Conservation (phyloP, 2,888 invertebrate genomes). For the Melanostoma scalare region DNA sequence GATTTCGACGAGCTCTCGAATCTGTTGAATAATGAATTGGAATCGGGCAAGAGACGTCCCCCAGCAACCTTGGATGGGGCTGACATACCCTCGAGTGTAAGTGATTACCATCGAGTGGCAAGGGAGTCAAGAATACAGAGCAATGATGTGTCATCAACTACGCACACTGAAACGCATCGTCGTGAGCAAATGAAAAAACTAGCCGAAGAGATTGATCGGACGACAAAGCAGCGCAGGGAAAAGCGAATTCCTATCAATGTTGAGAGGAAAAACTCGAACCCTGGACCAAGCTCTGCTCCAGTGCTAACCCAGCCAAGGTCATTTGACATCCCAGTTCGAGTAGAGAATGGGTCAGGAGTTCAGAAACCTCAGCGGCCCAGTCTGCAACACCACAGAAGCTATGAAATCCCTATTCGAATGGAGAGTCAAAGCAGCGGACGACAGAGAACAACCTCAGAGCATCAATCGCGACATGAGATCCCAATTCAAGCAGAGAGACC, state of each 20-base stretch:
- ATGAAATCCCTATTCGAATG: constrained; percentile 46
- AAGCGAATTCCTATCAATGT: constrained; percentile 49
- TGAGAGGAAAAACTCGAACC: constrained; percentile 74
- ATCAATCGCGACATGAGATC: constrained; percentile 72
- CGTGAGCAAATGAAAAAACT: constrained; percentile 76
- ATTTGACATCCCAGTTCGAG: constrained; percentile 40
- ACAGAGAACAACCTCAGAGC: constrained; percentile 38
- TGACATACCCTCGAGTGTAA: constrained; percentile 51
- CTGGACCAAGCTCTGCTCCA: constrained; percentile 74
- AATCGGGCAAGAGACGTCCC: constrained; percentile 75
- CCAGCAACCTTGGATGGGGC: constrained; percentile 58
- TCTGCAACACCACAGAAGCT: constrained; percentile 48
- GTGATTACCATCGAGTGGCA: constrained; percentile 62
- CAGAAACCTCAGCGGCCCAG: constrained; percentile 14
- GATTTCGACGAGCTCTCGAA: constrained; percentile 81
- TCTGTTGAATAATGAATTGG: constrained; percentile 79
- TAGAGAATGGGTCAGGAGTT: constrained; percentile 18
- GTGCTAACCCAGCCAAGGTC: constrained; percentile 5
- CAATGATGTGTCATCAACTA: constrained; percentile 43
- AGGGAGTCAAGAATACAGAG: constrained; percentile 49
- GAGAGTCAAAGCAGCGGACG: constrained; percentile 10
- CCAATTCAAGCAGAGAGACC: constrained; percentile 26
- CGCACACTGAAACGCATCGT: constrained; percentile 74
- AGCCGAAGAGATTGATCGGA: constrained; percentile 64
- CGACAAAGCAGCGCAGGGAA: constrained; percentile 45